A percentile compares a stretch with the other conserved stretches of the same genome.
Conservation (phyloP, 2,797 vertebrate species). For the Enteromius paludinosus region DNA sequence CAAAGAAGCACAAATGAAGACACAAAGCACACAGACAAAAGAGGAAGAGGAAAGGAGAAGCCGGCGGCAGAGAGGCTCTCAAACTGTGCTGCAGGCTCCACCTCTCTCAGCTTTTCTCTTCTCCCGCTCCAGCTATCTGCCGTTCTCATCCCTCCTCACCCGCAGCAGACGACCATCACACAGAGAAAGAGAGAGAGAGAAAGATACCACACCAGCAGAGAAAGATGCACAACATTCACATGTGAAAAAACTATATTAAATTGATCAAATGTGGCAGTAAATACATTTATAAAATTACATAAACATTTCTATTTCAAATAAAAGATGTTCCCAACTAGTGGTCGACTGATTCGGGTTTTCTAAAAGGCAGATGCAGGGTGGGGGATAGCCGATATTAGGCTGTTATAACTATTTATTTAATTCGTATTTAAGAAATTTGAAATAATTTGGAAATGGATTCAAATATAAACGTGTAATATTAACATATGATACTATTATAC, state of each 20-base stretch:
- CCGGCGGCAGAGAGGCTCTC: background rate
- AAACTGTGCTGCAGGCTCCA: background rate
- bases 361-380: too few species aligned
- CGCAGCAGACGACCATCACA: too few species aligned
- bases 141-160: background rate
- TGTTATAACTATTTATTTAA: too few species aligned
- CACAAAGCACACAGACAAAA: conserved; percentile 12
- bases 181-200: too few species aligned
- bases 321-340: background rate
- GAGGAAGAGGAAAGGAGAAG: conserved; percentile 26
- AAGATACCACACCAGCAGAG: background rate
- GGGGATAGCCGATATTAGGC: too few species aligned
- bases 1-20: conserved; percentile 24
- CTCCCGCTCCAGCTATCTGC: background rate
- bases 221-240: too few species aligned
- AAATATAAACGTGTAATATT: too few species aligned
- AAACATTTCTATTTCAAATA: background rate
- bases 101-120: background rate
- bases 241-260: background rate
- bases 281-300: background rate
- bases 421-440: too few species aligned
- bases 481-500: too few species aligned
- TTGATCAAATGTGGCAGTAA: background rate
- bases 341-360: too few species aligned
- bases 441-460: too few species aligned